A percentile compares a stretch with the other conserved stretches of the same genome.
Evolutionary conservation across 2,888 invertebrate genomes (phyloP).

Genomic region (Pheosia tremula): DNA sequence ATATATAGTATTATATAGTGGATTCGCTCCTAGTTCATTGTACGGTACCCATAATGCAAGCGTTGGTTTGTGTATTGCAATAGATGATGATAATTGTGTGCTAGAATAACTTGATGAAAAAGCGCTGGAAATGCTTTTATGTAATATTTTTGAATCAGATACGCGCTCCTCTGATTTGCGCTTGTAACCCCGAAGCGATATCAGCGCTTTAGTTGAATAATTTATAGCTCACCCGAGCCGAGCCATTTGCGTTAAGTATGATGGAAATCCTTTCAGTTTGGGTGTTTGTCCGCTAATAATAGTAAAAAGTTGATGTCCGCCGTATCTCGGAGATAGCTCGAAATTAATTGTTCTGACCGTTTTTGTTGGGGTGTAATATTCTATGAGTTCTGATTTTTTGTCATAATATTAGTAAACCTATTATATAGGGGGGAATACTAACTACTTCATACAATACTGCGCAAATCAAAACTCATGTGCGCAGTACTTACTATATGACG

Average conservation of each 20-base stretch:
- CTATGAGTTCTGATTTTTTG: conserved; percentile 21
- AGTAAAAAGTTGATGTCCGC: conserved; percentile 42
- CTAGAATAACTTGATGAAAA: too few species aligned
- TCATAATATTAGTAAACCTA: too few species aligned
- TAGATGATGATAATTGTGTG: too few species aligned
- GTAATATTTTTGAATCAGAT: not conserved
- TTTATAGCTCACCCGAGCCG: conserved; percentile 37
- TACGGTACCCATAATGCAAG: too few species aligned
- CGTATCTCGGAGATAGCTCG: conserved; percentile 30
- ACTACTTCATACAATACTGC: too few species aligned
- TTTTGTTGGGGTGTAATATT: conserved; percentile 37
- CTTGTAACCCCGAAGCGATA: not conserved
- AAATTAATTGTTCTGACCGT: conserved; percentile 36
- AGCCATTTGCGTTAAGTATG: conserved; percentile 24
- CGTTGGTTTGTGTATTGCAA: too few species aligned
- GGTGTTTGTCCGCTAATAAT: conserved; percentile 30
- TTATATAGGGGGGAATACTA: too few species aligned
- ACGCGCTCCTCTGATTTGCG: not conserved
- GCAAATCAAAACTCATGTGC: too few species aligned
- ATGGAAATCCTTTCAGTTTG: conserved; percentile 27
- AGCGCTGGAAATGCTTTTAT: not conserved
- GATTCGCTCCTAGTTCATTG: too few species aligned
- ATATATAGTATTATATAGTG: too few species aligned
- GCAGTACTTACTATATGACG: too few species aligned
- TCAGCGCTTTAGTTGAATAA: conserved; percentile 33